Conservation (phyloP, 2,797 vertebrate genomes). For the Coregonus ussuriensis region DNA sequence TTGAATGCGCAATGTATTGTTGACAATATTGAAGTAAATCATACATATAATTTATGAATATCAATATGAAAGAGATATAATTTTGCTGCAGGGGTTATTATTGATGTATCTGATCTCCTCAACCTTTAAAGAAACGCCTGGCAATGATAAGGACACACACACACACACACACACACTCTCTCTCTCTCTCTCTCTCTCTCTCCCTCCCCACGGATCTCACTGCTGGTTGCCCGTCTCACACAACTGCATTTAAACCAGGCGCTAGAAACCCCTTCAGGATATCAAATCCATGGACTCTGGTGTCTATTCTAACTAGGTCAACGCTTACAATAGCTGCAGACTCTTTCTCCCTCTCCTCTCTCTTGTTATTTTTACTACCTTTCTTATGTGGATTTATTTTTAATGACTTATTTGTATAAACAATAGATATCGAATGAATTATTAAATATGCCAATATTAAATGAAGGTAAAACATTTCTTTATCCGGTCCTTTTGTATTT, state of each 20-base stretch:
- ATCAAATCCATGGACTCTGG: constrained; percentile 71
- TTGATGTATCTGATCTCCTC: background rate
- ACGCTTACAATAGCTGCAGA: constrained; percentile 74
- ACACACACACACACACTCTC: constrained; percentile 18
- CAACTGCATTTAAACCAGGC: constrained; percentile 75
- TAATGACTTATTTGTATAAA: constrained; percentile 55
- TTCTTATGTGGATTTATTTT: constrained; percentile 39
- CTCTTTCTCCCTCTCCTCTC: constrained; percentile 45
- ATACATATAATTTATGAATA: background rate
- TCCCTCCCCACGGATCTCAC: constrained; percentile 50
- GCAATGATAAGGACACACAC: background rate
- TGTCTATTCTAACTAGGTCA: constrained; percentile 82
- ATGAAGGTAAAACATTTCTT: too few species aligned
- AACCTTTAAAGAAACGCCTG: background rate
- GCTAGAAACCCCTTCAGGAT: constrained; percentile 75
- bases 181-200: constrained; percentile 39
- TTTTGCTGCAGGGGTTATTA: background rate
- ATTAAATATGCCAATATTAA: too few species aligned
- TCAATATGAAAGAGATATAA: background rate
- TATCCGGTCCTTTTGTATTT: too few species aligned
- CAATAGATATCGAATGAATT: constrained; percentile 42
- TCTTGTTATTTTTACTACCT: constrained; percentile 34
- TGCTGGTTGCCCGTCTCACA: constrained; percentile 70
- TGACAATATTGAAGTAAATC: constrained; percentile 25
- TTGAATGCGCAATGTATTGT: background rate